Conservation (phyloP, 2,113 vertebrate genomes). For the Halcyon senegalensis region DNA sequence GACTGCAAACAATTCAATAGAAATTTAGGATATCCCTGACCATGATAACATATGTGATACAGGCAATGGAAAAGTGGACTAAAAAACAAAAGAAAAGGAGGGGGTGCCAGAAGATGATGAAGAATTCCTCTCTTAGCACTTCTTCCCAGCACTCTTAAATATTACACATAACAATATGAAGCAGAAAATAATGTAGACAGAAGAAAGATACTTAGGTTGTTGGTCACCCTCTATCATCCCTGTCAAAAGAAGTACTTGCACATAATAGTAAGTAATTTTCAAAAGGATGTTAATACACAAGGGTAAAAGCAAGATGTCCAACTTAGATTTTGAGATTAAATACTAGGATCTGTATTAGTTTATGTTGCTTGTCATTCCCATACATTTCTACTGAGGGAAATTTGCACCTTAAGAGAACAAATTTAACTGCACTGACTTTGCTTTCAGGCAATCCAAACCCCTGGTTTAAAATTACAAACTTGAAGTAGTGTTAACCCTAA, state of each 20-base stretch:
- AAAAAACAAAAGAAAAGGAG: neutral
- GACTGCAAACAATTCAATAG: neutral
- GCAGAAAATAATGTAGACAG: neutral
- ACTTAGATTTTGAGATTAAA: neutral
- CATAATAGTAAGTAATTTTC: neutral
- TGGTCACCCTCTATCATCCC: neutral
- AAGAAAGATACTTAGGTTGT: neutral
- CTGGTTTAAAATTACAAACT: neutral
- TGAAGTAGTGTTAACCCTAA: neutral
- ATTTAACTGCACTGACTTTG: neutral
- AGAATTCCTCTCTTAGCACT: neutral
- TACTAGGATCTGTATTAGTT: neutral
- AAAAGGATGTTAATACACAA: neutral
- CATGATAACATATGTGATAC: neutral
- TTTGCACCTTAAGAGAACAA: neutral
- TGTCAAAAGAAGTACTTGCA: neutral
- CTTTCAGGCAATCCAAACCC: neutral
- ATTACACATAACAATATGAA: neutral
- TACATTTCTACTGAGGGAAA: neutral
- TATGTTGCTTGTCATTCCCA: neutral
- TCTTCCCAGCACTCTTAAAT: neutral
- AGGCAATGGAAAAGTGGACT: neutral
- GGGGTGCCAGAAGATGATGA: neutral
- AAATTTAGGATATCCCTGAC: neutral
- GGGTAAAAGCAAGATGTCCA: neutral